Conservation (phyloP, 2,113 vertebrate species). For the Psophia crepitans region DNA sequence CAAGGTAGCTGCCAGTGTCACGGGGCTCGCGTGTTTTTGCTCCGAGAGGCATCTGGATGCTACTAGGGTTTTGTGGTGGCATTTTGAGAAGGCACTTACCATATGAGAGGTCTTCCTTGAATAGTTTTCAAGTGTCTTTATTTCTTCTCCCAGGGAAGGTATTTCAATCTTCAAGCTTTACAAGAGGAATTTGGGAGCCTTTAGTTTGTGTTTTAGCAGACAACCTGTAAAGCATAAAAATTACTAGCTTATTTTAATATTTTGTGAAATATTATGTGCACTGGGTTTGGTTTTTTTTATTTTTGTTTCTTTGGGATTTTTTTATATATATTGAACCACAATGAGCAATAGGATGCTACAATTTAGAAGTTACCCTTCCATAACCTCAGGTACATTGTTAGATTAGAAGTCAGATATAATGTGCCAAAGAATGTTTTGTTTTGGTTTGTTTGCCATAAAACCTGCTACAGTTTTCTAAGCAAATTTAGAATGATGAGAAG, state of each 20-base stretch:
- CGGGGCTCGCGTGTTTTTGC: background rate
- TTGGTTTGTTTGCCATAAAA: background rate
- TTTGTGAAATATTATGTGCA: background rate
- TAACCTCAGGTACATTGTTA: background rate
- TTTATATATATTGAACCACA: background rate
- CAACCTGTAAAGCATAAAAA: background rate
- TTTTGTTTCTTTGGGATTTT: no score
- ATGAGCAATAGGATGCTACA: background rate
- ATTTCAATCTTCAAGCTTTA: background rate
- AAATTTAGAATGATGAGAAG: background rate
- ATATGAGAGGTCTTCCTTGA: background rate
- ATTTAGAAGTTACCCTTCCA: background rate
- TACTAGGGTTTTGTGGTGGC: background rate
- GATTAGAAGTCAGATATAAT: background rate
- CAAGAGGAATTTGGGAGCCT: background rate
- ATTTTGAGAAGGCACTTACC: background rate
- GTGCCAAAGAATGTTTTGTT: background rate
- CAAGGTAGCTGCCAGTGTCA: no score
- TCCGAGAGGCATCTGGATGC: background rate
- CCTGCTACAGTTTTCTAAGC: background rate
- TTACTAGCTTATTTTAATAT: background rate
- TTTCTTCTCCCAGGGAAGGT: background rate
- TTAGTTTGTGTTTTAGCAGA: background rate
- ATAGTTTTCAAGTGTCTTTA: background rate
- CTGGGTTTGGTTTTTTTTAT: no score